phyloP scores from a whole-genome alignment of 2,113 vertebrate genomes.

The Mus pahari region DNA sequence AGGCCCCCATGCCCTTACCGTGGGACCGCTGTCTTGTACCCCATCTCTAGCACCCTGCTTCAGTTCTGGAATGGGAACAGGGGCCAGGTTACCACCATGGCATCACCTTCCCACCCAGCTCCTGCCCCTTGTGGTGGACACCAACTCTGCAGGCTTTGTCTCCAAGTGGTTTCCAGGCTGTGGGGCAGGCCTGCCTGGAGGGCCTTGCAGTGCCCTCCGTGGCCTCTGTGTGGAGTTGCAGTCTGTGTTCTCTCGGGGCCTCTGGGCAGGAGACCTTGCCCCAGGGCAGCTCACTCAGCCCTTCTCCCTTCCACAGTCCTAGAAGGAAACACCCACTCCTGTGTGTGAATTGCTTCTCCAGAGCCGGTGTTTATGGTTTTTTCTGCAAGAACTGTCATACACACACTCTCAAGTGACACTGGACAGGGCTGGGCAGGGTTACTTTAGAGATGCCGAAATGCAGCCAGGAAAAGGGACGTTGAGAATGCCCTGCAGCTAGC shows the following conservation, averaged over 20 bases:
- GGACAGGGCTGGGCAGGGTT: neutral
- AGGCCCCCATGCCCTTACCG: neutral
- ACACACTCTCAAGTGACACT: neutral
- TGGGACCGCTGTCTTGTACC: neutral
- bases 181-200: neutral
- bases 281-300: neutral
- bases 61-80: neutral
- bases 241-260: neutral
- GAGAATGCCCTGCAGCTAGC: neutral
- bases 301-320: neutral
- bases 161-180: neutral
- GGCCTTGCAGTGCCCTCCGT: conserved; percentile 84
- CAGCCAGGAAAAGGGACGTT: neutral
- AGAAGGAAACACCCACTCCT: neutral
- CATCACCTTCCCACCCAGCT: too few species aligned
- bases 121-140: too few species aligned
- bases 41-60: neutral
- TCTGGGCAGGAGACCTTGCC: neutral
- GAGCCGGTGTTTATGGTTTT: neutral
- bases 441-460: neutral
- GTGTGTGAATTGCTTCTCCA: neutral
- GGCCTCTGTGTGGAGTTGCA: conserved; percentile 88
- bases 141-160: accelerated
- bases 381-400: neutral
- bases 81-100: neutral